Base-by-base conservation (phyloP, 2,113 vertebrate genomes). In the Porphyrio hochstetteri region DNA sequence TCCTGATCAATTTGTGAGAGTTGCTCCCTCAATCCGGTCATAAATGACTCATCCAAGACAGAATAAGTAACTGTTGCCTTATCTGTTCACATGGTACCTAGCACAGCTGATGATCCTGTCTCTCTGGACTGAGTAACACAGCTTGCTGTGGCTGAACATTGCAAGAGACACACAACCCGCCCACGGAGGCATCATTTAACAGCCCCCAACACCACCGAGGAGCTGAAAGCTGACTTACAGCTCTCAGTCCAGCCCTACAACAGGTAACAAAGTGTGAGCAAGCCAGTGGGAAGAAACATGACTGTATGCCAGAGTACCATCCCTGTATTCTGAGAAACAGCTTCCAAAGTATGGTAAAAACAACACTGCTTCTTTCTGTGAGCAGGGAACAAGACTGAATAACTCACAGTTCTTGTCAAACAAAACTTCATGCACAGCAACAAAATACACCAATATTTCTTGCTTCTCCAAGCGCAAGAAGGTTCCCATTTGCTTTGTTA, bases 131-230 rank as follows among this genome's bases (percentile, higher is more conserved):
- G 28, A 67, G 24, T 31, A 48, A 38, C 31, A 63, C 44, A 71
- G 44, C 10, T 56, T 71, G 10, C 21, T 75, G 9, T 17, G 31
- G n/a, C 28, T 68, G 24, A 44, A 11, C 31, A 24, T 5, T 84
- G 55, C n/a, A 59, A 59, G 21, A 75, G 31, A 11, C 61, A 76
- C 25, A 36, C 10, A 56, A 31, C 9, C 29, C 5, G 1, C 17
- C 28, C n/a, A 13, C 0, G 2, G 17, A 79, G 8, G 53, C 11
- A 40, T 53, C 2, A 0, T 1, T 1, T 1, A 2, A 31, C 59
- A 64, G 42, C 13, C 5, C 13, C 35, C 44, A 76, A 20, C 20
- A 53, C 13, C 44, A 57, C 0, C 16, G 15, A 61, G 23, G 44
- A 78, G 25, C 38, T 76, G 40, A 53, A 83, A 80, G 64, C 25